phyloP scores from a whole-genome alignment of 1,140 invertebrate genomes.

The Papilio xuthus region DNA sequence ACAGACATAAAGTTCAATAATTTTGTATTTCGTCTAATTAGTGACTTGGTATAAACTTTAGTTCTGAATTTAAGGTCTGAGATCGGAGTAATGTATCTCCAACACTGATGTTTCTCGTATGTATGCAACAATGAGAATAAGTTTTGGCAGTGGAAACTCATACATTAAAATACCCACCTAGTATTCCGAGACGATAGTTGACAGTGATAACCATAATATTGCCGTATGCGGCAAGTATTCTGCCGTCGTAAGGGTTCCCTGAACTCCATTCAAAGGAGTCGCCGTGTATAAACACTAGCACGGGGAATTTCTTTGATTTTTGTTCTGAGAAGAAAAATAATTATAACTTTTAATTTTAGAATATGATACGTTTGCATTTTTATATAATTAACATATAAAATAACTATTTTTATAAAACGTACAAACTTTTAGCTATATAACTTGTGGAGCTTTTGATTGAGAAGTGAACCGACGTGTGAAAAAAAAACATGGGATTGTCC shows the following conservation, averaged over 20 bases:
- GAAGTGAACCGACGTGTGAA: slow-evolving; percentile 46
- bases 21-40: no score
- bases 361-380: no score
- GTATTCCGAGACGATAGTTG: slow-evolving; percentile 95
- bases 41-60: no score
- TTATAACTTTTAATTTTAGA: slow-evolving; percentile 29
- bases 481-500: background rate
- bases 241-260: slow-evolving; percentile 95
- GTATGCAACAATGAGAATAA: no score
- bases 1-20: no score
- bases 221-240: slow-evolving; percentile 92
- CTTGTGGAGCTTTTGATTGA: background rate
- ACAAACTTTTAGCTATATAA: no score
- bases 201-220: slow-evolving; percentile 96
- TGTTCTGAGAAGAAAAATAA: slow-evolving; percentile 74
- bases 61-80: no score
- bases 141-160: no score
- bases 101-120: background rate
- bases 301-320: slow-evolving; percentile 85
- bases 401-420: no score
- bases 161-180: slow-evolving; percentile 86
- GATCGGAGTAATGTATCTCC: background rate
- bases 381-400: no score
- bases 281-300: slow-evolving; percentile 95
- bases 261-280: slow-evolving; percentile 97